Conservation (phyloP, 1,140 invertebrate genomes). For the Pissodes strobi region DNA sequence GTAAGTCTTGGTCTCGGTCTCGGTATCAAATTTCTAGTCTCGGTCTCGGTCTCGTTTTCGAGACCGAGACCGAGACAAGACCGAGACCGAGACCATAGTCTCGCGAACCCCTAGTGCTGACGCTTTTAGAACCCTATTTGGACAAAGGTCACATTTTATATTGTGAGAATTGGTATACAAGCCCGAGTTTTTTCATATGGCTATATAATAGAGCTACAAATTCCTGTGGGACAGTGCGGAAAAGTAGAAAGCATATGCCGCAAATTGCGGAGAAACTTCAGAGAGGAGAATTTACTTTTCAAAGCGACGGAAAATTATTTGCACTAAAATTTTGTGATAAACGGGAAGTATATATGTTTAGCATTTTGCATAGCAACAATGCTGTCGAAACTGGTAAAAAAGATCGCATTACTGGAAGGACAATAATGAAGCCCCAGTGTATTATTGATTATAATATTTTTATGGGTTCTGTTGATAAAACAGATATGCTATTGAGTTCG, state of each 20-base stretch:
- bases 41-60: no score
- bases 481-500: conserved; percentile 47
- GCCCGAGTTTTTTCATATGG: conserved; percentile 2
- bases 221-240: no score
- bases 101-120: no score
- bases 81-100: no score
- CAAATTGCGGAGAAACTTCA: conserved; percentile 35
- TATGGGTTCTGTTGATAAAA: conserved; percentile 51
- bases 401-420: conserved; percentile 4
- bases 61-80: no score
- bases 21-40: no score
- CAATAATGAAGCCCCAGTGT: conserved; percentile 47
- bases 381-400: conserved; percentile 29
- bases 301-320: conserved; percentile 39
- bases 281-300: neutral
- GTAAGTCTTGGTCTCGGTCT: no score
- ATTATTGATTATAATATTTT: conserved; percentile 48
- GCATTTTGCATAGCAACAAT: conserved; percentile 37
- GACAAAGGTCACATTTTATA: conserved; percentile 50
- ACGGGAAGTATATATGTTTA: conserved; percentile 45
- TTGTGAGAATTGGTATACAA: conserved; percentile 49
- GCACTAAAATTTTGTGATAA: conserved; percentile 46
- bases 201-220: conserved; percentile 39
- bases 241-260: conserved; percentile 48
- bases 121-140: conserved; percentile 45